A percentile compares a stretch with the other conserved stretches of the same genome.
Evolutionary conservation across 2,797 vertebrate genomes (phyloP).

Genomic region (Eurystomus glaucurus): DNA sequence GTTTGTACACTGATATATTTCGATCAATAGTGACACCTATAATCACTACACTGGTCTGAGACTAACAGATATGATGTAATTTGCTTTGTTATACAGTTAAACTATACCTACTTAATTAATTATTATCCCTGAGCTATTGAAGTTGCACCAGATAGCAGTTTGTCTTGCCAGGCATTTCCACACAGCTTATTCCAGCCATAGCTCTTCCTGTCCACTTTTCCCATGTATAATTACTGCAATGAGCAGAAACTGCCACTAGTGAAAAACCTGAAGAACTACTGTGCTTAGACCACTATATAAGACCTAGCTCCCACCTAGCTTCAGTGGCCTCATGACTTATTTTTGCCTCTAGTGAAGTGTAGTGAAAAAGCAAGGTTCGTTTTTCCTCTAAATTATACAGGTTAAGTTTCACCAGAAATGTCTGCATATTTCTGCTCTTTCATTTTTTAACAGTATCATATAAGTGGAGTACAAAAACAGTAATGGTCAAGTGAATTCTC

Average conservation of each 20-base stretch:
- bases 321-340: not conserved
- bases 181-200: not conserved
- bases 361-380: not conserved
- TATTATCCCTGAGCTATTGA: not conserved
- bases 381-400: not conserved
- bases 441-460: accelerated
- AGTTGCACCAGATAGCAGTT: not conserved
- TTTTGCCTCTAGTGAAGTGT: not conserved
- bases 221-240: not conserved
- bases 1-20: not conserved
- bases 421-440: not conserved
- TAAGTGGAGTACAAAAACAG: not conserved
- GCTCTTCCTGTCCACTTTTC: not conserved
- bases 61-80: not conserved
- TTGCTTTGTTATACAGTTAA: not conserved
- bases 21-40: not conserved
- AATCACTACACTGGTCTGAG: not conserved
- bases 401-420: not conserved
- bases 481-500: not conserved
- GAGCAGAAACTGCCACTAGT: too few species aligned
- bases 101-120: not conserved
- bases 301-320: not conserved
- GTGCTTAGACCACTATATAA: not conserved
- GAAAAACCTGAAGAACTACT: not conserved
- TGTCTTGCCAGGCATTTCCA: not conserved